Evolutionary conservation across 2,888 invertebrate genomes (phyloP).

Genomic region (Panopea generosa): DNA sequence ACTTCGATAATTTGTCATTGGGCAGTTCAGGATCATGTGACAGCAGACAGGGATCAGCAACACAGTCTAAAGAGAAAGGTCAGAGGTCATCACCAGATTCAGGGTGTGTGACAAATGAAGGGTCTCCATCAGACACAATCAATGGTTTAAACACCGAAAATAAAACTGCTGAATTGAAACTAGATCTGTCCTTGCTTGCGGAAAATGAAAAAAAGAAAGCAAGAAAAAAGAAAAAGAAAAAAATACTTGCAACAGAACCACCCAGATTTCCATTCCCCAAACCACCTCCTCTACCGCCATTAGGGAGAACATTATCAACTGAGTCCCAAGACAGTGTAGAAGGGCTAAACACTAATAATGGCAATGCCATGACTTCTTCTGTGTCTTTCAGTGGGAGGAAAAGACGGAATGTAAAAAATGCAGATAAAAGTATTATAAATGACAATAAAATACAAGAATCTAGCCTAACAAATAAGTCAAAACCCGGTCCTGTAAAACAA

Average conservation of each 20-base stretch:
- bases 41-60: slow-evolving; percentile 57
- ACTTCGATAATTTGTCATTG: slow-evolving; percentile 68
- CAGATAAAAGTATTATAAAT: too few species aligned
- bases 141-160: slow-evolving; percentile 7
- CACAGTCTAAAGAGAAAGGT: slow-evolving; percentile 26
- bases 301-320: neutral
- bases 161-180: slow-evolving; percentile 39
- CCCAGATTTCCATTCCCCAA: slow-evolving; percentile 75
- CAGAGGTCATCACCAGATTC: slow-evolving; percentile 73
- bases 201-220: slow-evolving; percentile 48
- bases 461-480: neutral
- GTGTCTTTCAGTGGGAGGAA: neutral
- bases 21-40: slow-evolving; percentile 70
- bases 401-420: neutral
- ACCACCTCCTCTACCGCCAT: slow-evolving; percentile 74
- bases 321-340: neutral
- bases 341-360: too few species aligned
- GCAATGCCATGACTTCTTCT: too few species aligned
- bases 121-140: slow-evolving; percentile 64
- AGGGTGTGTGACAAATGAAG: slow-evolving; percentile 79
- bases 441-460: neutral
- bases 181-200: slow-evolving; percentile 32
- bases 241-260: slow-evolving; percentile 57
- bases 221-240: slow-evolving; percentile 67
- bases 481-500: neutral